Conservation (phyloP, 2,797 vertebrate genomes). For the Danio jaintianensis region DNA sequence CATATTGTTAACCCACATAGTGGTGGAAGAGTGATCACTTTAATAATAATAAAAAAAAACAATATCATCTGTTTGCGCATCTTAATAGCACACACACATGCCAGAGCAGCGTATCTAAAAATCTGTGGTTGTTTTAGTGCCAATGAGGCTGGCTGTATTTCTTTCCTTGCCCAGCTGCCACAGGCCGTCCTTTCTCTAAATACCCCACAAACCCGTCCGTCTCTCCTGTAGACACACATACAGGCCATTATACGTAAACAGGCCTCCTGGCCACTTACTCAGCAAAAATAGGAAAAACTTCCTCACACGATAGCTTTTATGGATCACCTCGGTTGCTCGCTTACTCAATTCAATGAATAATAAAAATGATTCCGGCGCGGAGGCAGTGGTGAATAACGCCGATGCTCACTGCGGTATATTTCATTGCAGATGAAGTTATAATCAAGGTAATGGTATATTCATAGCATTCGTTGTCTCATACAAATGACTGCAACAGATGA, state of each 20-base stretch:
- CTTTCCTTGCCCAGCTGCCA: not conserved
- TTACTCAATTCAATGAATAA: constrained; percentile 70
- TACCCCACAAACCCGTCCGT: not conserved
- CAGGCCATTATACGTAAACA: constrained; percentile 41
- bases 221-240: constrained; percentile 3
- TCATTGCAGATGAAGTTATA: constrained; percentile 53
- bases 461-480: constrained; percentile 52
- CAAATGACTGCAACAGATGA: constrained; percentile 55
- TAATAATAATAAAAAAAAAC: not conserved
- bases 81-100: not conserved
- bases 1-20: not conserved
- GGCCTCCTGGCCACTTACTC: constrained; percentile 37
- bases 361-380: constrained; percentile 62
- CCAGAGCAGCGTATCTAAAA: constrained; percentile 3
- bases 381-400: constrained; percentile 54
- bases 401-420: constrained; percentile 51
- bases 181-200: not conserved
- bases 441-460: constrained; percentile 63
- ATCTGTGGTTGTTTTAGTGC: constrained; percentile 4
- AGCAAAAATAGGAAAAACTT: constrained; percentile 64
- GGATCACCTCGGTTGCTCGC: constrained; percentile 61
- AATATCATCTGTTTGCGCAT: not conserved
- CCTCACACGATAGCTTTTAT: constrained; percentile 68
- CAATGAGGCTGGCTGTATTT: not conserved
- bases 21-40: not conserved